Conservation (phyloP, 2,113 vertebrate genomes). For the Corynorhinus townsendii region DNA sequence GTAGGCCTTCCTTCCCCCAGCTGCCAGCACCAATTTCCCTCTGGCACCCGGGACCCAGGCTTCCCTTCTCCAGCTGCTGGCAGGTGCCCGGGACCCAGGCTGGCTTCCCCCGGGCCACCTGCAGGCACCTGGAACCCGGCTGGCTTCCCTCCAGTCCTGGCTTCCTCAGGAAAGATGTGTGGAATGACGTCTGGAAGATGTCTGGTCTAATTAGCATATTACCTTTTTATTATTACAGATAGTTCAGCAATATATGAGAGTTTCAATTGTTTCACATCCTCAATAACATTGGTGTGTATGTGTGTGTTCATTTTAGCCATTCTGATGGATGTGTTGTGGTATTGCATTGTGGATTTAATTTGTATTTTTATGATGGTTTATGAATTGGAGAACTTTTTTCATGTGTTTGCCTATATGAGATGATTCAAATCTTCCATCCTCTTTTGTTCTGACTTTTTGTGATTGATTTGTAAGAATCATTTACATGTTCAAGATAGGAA, state of each 20-base stretch:
- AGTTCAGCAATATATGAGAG: not conserved
- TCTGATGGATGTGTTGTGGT: not conserved
- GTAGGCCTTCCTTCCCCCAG: no score
- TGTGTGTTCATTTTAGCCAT: not conserved
- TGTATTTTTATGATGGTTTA: not conserved
- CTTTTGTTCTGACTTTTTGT: not conserved
- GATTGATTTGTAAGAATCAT: not conserved
- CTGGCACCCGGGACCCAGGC: no score
- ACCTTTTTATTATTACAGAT: no score
- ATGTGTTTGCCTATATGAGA: not conserved
- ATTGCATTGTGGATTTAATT: not conserved
- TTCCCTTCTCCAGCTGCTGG: no score
- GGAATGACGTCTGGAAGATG: no score
- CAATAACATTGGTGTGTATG: not conserved
- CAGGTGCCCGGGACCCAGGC: no score
- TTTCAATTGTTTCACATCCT: not conserved
- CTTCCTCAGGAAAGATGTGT: no score
- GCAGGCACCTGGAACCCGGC: no score
- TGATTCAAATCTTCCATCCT: not conserved
- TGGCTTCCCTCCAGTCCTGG: no score
- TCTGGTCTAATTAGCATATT: no score
- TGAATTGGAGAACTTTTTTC: not conserved
- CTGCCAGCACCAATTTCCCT: no score
- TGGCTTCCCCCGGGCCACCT: no score
- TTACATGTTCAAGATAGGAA: conserved; percentile 1